Evolutionary conservation across 2,888 invertebrate species (phyloP), one percentile per base, ranked within the genome.

Genomic region (Acanthopleura granulata): DNA sequence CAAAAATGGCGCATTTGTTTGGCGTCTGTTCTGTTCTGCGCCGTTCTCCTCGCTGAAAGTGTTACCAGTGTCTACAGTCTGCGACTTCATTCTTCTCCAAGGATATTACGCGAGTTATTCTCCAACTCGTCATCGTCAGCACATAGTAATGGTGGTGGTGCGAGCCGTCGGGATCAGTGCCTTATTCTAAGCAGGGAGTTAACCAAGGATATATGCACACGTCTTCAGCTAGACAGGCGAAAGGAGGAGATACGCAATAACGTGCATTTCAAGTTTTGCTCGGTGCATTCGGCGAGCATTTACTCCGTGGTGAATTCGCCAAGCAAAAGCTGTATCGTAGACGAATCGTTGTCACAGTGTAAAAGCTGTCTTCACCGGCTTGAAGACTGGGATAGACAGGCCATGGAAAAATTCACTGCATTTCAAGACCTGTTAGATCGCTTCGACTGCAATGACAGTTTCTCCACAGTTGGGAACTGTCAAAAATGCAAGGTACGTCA

Each of bases 201-300:
- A 18, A 22, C n/a, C 22, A 57, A 57, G 57, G 57, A 12, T 57
- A 57, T 57, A 57, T 57, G 57, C 57, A 57, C 57, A 4, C 18
- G 57, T n/a, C 57, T 57, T 3, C 57, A 57, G 57, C 57, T 57
- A 1, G 57, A 57, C 22, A 57, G 57, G 12, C 57, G 57, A 22
- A 57, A 57, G 57, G 57, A 57, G 22, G 57, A 57, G 57, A 57
- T 57, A 57, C 57, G 57, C n/a, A 57, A 22, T 57, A 57, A 57
- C 12, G 57, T 57, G 18, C 57, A 57, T 57, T 57, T 57, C 22
- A 57, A 57, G 22, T 57, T 57, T 57, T 57, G 57, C 22, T 57
- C 57, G 18, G 57, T 57, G 57, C 57, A 57, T 22, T 57, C 57
- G 22, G 57, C 57, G n/a, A 57, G 57, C 22, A 57, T 57, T n/a